Base-by-base conservation (phyloP, 2,113 vertebrate species). In the Pandion haliaetus region DNA sequence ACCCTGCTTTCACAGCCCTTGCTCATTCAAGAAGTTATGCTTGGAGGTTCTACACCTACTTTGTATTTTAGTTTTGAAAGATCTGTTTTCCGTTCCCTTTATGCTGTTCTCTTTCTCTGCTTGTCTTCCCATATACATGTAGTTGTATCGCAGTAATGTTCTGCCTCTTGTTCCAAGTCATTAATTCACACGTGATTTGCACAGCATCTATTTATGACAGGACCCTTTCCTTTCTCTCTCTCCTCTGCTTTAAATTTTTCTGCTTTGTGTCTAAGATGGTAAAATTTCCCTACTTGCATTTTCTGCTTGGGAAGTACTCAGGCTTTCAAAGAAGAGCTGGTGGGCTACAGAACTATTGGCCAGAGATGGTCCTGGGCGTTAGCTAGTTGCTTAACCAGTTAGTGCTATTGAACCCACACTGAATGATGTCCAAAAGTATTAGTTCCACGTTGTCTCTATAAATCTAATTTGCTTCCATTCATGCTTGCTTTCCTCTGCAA, bases 401-500 rank as follows among this genome's bases (percentile, higher is more conserved):
- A 77, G 40, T 66, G 67, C 65, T 91, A 14, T 73, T 77, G 84
- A 93, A 95, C 58, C 72, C 67, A 78, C 50, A 32, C 54, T 85
- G 88, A 91, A 74, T 54, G 62, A 80, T 88, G 82, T 91, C 91
- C 93, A 72, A 84, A 97, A 94, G 84, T 88, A 83, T 96, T 89
- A 91, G 84, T 93, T 94, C 87, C 59, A 31, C 78, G 74, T 91
- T 90, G 54, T 82, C 76, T 87, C 82, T 89, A 14, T 77, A 95
- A 95, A 87, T 93, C 86, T 94, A 94, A 96, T 95, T 95, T 90
- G 70, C 89, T 94, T 95, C 84, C 94, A 92, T 89, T 94, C 81
- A 82, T 73, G 78, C 84, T 95, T 80, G 63, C 93, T 95, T 95
- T 94, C 78, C 82, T 83, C 74, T 91, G 91, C 95, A 95, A 89